Conservation (phyloP, 2,113 vertebrate genomes). For the Helogale parvula region DNA sequence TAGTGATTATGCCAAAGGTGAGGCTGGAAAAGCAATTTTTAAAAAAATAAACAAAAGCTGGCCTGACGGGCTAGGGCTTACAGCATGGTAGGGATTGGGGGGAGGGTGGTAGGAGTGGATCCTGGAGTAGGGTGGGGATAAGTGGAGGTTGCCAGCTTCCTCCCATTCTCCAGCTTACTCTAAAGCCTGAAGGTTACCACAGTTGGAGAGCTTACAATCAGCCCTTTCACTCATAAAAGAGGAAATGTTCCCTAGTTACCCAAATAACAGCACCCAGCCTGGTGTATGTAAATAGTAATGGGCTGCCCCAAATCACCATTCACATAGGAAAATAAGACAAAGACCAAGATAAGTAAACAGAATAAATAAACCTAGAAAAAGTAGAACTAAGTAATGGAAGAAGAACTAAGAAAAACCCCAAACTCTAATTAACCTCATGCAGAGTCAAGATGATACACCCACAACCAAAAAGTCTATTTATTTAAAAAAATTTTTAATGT, state of each 20-base stretch:
- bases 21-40: not conserved
- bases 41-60: not conserved
- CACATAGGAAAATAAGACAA: not conserved
- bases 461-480: not conserved
- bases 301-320: not conserved
- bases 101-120: not conserved
- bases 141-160: not conserved
- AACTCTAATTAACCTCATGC: not conserved
- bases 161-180: not conserved
- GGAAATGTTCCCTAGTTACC: not conserved
- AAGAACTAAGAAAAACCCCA: not conserved
- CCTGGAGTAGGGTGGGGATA: too few species aligned
- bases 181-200: not conserved
- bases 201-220: not conserved
- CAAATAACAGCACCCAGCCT: not conserved
- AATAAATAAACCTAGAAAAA: not conserved
- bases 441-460: not conserved
- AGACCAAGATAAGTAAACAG: not conserved
- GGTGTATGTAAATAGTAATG: not conserved
- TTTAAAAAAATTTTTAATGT: not conserved
- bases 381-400: not conserved
- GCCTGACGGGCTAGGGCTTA: not conserved
- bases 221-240: not conserved
- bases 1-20: not conserved
- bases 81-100: not conserved